Evolutionary conservation across 2,888 invertebrate genomes (phyloP), one percentile per base, ranked within the genome.

Genomic region (Cyaniris semiargus): DNA sequence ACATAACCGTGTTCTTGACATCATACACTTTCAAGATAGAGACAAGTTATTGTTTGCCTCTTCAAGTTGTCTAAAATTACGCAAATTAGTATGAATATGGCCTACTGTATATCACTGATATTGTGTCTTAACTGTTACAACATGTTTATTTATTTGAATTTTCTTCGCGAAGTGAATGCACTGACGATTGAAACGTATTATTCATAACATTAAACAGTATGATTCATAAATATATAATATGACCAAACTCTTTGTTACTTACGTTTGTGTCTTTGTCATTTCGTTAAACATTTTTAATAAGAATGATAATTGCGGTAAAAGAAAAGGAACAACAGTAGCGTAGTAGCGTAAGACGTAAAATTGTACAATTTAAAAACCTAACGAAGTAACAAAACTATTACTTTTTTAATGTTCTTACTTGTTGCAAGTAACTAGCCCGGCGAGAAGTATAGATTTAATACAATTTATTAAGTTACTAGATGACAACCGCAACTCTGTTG

Each of bases 81-180:
- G 38, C 10, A 38, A 38, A 38, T 38, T 38, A n/a, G 10, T 38
- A 38, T 38, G 8, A 38, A 38, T 1, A 38, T 3, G 38, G 38
- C 10, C 38, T 38, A 10, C 10, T 38, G 38, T 10, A 13, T 44
- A 44, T 18, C 0, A 53, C 5, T 18, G 5, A 75, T 56, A 38
- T 76, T 23, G 56, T 60, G 34, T 23, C 75, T 38, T 53, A 4
- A 10, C 18, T 53, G 48, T 58, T 53, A 31, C 48, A 15, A 76
- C 71, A 56, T 56, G 15, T 66, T 38, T 70, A 15, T 8, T 18
- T 34, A 21, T 38, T 71, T 53, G 18, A 23, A 48, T 66, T 76
- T 76, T 76, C 76, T 76, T 27, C 18, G 27, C 18, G 0, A 66
- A 31, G 66, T 66, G 27, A 66, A 66, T 31, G 27, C 66, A 66